These are phyloP conservation scores for Nebria brevicollis DNA, from an alignment of 2,888 invertebrate genomes.

Conservation along the genomic window DNA sequence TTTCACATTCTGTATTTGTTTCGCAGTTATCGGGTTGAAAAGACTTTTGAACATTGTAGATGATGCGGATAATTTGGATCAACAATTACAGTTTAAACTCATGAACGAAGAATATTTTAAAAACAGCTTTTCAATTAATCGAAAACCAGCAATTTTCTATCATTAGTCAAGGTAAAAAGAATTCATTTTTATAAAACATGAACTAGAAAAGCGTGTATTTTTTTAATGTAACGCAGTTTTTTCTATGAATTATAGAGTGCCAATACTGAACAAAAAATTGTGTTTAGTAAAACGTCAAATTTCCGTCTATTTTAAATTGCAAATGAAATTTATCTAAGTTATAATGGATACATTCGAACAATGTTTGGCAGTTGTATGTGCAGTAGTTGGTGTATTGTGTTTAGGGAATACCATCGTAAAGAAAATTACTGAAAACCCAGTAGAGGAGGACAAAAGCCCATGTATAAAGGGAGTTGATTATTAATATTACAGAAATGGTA, in stretches of 20 bases:
- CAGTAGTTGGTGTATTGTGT: background rate
- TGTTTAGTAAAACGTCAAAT: conserved; percentile 2
- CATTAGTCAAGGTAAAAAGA: conserved; percentile 11
- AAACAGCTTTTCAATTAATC: too few relatives aligned
- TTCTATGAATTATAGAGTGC: background rate
- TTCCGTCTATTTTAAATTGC: background rate
- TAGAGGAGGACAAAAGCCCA: background rate
- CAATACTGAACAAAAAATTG: conserved; percentile 7
- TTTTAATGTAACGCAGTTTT: too few relatives aligned
- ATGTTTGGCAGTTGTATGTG: conserved; percentile 25
- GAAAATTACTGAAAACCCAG: background rate
- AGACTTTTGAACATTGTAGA: background rate
- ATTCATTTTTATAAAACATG: background rate
- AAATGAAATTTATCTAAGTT: background rate
- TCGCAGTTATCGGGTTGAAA: conserved; percentile 16
- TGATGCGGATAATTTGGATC: background rate
- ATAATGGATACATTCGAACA: conserved; percentile 38
- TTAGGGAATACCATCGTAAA: background rate
- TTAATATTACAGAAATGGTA: conserved; percentile 18
- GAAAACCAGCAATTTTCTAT: conserved; percentile 2
- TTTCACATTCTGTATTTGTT: conserved; percentile 32
- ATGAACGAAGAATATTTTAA: background rate
- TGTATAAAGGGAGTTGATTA: conserved; percentile 12
- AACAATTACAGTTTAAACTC: conserved; percentile 2
- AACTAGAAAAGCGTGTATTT: too few relatives aligned